Conservation (phyloP, 2,113 vertebrate genomes). For the Atractosteus spatula region DNA sequence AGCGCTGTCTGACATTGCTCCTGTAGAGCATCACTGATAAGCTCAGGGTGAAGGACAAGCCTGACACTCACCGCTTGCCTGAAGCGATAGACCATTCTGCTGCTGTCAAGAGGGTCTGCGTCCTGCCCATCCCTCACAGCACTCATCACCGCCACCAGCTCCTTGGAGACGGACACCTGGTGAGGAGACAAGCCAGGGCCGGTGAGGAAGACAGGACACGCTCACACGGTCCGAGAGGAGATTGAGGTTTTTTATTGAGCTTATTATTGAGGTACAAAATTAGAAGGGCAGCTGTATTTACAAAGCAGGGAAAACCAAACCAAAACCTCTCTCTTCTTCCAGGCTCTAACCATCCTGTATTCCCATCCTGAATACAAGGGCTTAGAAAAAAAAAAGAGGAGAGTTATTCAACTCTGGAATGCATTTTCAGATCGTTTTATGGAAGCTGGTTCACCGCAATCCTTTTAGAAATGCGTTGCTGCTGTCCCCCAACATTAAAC, state of each 20-base stretch:
- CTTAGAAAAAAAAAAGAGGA: no score
- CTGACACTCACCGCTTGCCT: slow-evolving; percentile 74
- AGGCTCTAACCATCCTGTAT: no score
- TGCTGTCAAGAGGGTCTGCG: slow-evolving; percentile 73
- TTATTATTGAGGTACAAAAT: background rate
- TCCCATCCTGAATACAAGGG: no score
- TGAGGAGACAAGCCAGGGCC: background rate
- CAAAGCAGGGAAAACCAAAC: no score
- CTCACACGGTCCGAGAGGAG: no score
- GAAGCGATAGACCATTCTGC: slow-evolving; percentile 76
- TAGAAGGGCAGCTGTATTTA: background rate
- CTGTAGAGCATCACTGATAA: background rate
- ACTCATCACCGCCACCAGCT: slow-evolving; percentile 92
- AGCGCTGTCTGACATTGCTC: background rate
- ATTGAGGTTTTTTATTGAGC: background rate
- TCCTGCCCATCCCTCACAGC: slow-evolving; percentile 80
- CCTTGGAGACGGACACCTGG: slow-evolving; percentile 86
- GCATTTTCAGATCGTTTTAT: no score
- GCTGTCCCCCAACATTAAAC: no score
- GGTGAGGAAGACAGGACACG: no score
- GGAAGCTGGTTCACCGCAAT: no score
- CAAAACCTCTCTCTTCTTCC: no score
- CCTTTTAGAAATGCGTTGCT: no score
- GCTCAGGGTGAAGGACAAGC: background rate
- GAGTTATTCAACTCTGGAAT: no score